Evolutionary conservation across 2,113 vertebrate genomes (phyloP).

Genomic region (Telmatochromis sp.): DNA sequence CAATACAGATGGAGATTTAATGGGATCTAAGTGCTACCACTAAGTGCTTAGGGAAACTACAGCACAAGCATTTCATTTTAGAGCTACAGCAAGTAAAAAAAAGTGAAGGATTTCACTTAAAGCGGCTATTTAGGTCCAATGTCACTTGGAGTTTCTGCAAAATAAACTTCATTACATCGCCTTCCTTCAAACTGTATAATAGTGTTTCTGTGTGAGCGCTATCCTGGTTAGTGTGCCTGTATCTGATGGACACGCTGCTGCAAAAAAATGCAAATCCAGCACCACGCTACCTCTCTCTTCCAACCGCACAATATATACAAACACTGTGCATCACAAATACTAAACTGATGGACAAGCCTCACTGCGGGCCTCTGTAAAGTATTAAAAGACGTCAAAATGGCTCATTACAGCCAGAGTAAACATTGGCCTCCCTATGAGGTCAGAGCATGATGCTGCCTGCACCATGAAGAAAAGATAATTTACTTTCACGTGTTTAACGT

Average conservation of each 20-base stretch:
- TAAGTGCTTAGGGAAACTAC: background rate
- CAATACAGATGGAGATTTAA: background rate
- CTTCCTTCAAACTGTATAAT: slow-evolving; percentile 14
- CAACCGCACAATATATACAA: slow-evolving; percentile 46
- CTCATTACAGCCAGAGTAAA: slow-evolving; percentile 75
- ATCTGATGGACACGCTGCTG: slow-evolving; percentile 17
- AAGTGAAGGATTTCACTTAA: slow-evolving; percentile 22
- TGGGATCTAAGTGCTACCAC: background rate
- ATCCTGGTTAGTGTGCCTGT: background rate
- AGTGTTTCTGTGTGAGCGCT: slow-evolving; percentile 27
- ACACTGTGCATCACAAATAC: slow-evolving; percentile 33
- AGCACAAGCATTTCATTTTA: background rate
- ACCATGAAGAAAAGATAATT: slow-evolving; percentile 82
- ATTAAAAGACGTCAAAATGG: slow-evolving; percentile 44
- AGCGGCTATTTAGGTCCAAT: slow-evolving; percentile 1
- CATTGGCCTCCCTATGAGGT: slow-evolving; percentile 80
- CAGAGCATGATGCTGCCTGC: slow-evolving; percentile 76
- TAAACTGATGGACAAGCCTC: slow-evolving; percentile 27
- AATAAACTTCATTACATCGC: slow-evolving; percentile 22
- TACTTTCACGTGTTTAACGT: slow-evolving; percentile 81
- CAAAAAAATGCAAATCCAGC: background rate
- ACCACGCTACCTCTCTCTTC: background rate
- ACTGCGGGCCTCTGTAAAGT: slow-evolving; percentile 4
- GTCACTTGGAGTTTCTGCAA: slow-evolving; percentile 15
- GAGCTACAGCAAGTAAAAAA: background rate